Evolutionary conservation across 2,888 invertebrate species (phyloP).

Genomic region (Plagiodera versicolora): DNA sequence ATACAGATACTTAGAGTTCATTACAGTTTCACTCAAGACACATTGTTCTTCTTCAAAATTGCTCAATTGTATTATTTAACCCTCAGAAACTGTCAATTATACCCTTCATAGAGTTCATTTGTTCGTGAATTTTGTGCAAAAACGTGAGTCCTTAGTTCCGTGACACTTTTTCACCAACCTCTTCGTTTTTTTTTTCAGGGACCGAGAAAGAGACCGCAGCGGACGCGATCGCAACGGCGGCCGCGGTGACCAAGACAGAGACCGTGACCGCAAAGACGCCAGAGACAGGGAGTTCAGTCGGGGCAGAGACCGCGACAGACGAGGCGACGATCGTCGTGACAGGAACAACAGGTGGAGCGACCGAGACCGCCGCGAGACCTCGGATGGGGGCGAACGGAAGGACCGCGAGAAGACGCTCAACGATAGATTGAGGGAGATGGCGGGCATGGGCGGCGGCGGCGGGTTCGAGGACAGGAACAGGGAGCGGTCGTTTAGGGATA

Average conservation of each 20-base stretch:
- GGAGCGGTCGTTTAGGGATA: conserved; percentile 17
- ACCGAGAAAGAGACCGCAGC: conserved; percentile 16
- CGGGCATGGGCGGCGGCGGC: conserved; percentile 41
- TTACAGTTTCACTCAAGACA: too few species aligned
- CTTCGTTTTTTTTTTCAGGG: conserved; percentile 12
- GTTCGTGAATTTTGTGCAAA: too few species aligned
- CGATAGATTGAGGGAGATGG: conserved; percentile 48
- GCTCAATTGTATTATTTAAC: too few species aligned
- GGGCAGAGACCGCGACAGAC: conserved; percentile 31
- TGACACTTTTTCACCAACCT: too few species aligned
- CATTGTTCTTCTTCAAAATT: too few species aligned
- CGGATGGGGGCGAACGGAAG: too few species aligned
- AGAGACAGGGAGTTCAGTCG: conserved; percentile 12
- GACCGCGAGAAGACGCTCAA: conserved; percentile 46
- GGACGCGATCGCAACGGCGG: conserved; percentile 25
- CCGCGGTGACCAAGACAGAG: conserved; percentile 32
- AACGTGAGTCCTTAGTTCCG: too few species aligned
- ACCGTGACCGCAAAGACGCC: conserved; percentile 32
- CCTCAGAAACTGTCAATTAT: too few species aligned
- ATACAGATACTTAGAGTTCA: too few species aligned
- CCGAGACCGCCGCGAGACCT: conserved; percentile 25
- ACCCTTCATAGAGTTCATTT: too few species aligned
- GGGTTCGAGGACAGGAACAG: conserved; percentile 24
- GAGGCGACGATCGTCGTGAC: conserved; percentile 41
- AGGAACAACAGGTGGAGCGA: conserved; percentile 48